Base-by-base conservation (phyloP, 2,113 vertebrate genomes). In the Callopanchax toddi region DNA sequence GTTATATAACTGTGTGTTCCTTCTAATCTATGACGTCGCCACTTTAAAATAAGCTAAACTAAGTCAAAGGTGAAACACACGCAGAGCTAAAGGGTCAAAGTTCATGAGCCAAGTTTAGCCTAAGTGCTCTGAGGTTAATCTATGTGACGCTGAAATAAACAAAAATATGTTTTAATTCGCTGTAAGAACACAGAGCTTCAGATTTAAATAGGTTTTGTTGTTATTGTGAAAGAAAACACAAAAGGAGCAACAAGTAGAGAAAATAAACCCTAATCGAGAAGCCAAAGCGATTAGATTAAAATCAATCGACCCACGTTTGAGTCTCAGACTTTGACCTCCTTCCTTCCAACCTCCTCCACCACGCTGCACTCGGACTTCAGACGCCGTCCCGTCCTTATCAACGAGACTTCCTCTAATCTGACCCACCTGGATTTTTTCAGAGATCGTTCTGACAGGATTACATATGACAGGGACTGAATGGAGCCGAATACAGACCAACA, bases 311-410 rank as follows among this genome's bases (percentile, higher is more conserved):
- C 64, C 48, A 26, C 7, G 20, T 25, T 36, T 12, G 6, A n/a
- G 2, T 18, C 11, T 75, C 45, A 62, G 83, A 89, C 86, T 87
- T 77, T 69, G 76, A 73, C 65, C 82, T 34, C 29, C 23, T 56
- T 23, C 34, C 62, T 64, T 84, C 71, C 83, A 84, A 61, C 72
- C 46, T 61, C 17, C 66, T 15, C 25, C 48, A 20, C 7, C 4
- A 8, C 11, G 2, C 43, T 12, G 25, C 54, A 16, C 46, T 34
- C 43, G 12, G 26, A 58, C 74, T 49, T 13, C 39, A 18, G 34
- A 36, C 21, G 25, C 25, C 2, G 18, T 42, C n/a, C 1, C 3
- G 34, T 22, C 20, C 36, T 66, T 64, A 65, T 73, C 55, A 20
- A 39, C 1, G 34, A 59, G 7, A 60, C 46, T 69, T 54, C 32